These are phyloP conservation scores for Callyntrura guangdongensis DNA, from an alignment of 2,888 invertebrate genomes.

Conservation along the genomic window DNA sequence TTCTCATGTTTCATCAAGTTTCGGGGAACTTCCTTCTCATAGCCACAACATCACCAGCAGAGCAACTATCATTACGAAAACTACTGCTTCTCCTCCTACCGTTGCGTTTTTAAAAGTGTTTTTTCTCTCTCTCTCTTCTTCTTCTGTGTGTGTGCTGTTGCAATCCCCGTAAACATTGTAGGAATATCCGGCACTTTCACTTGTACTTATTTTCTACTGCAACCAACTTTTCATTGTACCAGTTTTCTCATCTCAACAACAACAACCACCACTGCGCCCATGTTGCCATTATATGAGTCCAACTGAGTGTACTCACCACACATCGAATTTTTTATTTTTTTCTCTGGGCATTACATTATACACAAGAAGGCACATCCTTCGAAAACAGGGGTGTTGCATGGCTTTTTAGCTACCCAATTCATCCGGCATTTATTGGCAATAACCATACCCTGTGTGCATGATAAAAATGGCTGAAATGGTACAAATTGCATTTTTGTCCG, in stretches of 20 bases:
- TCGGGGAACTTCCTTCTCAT: background rate
- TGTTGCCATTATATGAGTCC: no score
- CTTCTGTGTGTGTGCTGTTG: background rate
- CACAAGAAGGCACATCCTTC: background rate
- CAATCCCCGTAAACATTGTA: background rate
- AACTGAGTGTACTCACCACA: background rate
- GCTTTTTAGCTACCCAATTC: no score
- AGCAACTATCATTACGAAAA: background rate
- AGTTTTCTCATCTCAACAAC: constrained; percentile 2
- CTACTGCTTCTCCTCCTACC: background rate
- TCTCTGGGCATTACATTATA: background rate
- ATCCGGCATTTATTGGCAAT: no score
- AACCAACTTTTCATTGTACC: background rate
- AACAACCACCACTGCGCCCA: background rate
- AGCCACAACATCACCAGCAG: background rate
- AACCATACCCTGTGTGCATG: no score
- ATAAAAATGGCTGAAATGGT: no score
- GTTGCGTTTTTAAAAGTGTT: background rate
- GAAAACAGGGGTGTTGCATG: no score
- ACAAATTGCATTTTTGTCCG: background rate
- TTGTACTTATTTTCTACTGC: background rate
- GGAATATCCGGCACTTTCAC: constrained; percentile 7
- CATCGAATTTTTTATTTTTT: background rate
- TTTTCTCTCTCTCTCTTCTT: no score
- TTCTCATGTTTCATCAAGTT: background rate